Base-by-base conservation (phyloP, 1,140 invertebrate genomes). In the Heliconius nattereri region DNA sequence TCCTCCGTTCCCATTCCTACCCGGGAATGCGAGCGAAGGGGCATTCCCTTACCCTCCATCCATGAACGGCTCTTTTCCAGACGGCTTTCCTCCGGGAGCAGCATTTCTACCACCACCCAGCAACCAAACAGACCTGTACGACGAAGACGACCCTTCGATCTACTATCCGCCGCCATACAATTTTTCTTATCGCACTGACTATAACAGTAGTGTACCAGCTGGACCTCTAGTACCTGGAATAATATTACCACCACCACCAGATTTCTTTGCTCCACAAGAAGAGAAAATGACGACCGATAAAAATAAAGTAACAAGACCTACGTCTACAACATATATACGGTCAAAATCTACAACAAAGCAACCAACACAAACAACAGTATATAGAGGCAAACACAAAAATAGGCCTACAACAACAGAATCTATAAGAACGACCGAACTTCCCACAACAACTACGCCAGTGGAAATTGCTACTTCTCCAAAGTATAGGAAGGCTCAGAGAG, bases 111-210 rank as follows among this genome's bases (percentile, higher is more conserved):
- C 96, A 80, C 96, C 97, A 83, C 96, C 96, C 73, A 95, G 94
- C 85, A 97, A 97, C 91, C 95, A 96, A 83, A 96, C 96, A 66
- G 96, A 97, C 85, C 96, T 96, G 72, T 96, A 97, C 88, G 97
- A 98, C 94, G 97, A 98, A 92, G 97, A 98, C 91, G 97, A 98
- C 94, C 97, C 97, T 86, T 98, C 97, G 74, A 96, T 98, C 23
- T 98, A 98, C 87, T 98, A 98, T 95, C 97, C 97, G 80, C 97
- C 97, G 84, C 97, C 97, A 2, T 98, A 98, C 94, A 98, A 97
- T 92, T 98, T 98, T 94, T 96, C 96, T 79, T 98, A 98, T 91
- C 95, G 95, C 81, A 96, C 95, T 85, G 97, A 98, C 86, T 98
- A 98, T 90, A 95, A 96, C 1, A 97, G 96, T 40, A 94, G 94